Percentiles rank a stretch among this genome's conserved stretches.
Conservation (phyloP, 2,113 vertebrate species). For the Scartelaos histophorus region DNA sequence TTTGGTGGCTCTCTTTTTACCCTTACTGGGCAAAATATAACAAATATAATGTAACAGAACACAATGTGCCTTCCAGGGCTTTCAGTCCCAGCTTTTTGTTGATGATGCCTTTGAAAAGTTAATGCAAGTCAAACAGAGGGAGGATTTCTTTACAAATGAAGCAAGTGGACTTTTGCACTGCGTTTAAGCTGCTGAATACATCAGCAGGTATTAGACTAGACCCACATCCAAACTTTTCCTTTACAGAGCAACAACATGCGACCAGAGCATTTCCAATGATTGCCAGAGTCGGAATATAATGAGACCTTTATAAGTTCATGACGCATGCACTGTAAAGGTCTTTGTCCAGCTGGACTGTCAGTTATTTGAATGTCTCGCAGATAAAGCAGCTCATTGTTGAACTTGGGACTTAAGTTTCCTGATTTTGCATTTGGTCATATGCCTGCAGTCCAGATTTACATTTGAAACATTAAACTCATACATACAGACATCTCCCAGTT, state of each 20-base stretch:
- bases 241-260: not conserved
- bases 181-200: not conserved
- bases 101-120: slow-evolving; percentile 36
- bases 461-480: not conserved
- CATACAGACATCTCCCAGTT: not conserved
- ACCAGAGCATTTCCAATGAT: not conserved
- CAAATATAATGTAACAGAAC: slow-evolving; percentile 74
- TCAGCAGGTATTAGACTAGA: not conserved
- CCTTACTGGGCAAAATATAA: slow-evolving; percentile 47
- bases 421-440: not conserved
- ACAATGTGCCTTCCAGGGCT: slow-evolving; percentile 68
- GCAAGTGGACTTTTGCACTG: not conserved
- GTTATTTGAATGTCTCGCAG: slow-evolving; percentile 1
- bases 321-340: slow-evolving; percentile 2
- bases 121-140: slow-evolving; percentile 55
- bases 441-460: not conserved
- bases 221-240: slow-evolving; percentile 5
- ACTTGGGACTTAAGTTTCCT: not conserved
- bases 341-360: slow-evolving; percentile 4
- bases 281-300: not conserved
- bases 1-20: slow-evolving; percentile 17
- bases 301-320: slow-evolving; percentile 1
- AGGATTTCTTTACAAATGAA: slow-evolving; percentile 12
- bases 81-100: slow-evolving; percentile 34
- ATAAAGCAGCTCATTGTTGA: slow-evolving; percentile 3